Conservation (phyloP, 2,888 invertebrate genomes). For the Ashinkailepas kermadecensis region DNA sequence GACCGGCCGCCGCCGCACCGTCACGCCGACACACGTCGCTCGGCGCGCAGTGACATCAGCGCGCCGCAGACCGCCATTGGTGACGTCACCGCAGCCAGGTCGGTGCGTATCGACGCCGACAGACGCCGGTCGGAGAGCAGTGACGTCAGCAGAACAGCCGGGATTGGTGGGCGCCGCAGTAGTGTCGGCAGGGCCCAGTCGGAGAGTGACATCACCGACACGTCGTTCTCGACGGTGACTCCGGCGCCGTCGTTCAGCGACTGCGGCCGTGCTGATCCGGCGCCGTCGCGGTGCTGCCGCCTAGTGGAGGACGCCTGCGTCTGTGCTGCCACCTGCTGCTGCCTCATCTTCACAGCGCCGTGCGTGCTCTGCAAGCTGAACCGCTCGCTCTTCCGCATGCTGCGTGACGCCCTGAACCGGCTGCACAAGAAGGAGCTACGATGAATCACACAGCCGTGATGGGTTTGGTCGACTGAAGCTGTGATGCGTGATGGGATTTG, state of each 20-base stretch:
- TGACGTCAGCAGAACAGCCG: no score
- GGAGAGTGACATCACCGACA: not conserved
- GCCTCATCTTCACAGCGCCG: not conserved
- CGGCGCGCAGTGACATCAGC: not conserved
- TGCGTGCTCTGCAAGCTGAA: not conserved
- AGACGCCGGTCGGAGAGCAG: no score
- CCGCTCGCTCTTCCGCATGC: not conserved
- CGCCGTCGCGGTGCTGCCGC: not conserved
- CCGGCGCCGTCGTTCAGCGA: not conserved
- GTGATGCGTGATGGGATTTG: no score
- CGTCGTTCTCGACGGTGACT: not conserved
- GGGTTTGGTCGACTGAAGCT: no score
- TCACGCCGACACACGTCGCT: not conserved
- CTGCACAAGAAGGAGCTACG: no score
- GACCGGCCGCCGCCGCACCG: not conserved
- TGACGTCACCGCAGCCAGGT: no score
- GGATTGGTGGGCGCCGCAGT: no score
- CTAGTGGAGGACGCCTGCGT: not conserved
- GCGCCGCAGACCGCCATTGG: not conserved
- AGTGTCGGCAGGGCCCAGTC: no score
- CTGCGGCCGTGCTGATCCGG: not conserved
- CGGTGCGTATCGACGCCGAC: no score
- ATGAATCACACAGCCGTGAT: no score
- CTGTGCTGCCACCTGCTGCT: not conserved
- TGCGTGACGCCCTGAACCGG: not conserved